A percentile compares a stretch with the other conserved stretches of the same genome.
These are phyloP conservation scores for Eptesicus fuscus DNA, from an alignment of 2,113 vertebrate species.

Conservation along the genomic window DNA sequence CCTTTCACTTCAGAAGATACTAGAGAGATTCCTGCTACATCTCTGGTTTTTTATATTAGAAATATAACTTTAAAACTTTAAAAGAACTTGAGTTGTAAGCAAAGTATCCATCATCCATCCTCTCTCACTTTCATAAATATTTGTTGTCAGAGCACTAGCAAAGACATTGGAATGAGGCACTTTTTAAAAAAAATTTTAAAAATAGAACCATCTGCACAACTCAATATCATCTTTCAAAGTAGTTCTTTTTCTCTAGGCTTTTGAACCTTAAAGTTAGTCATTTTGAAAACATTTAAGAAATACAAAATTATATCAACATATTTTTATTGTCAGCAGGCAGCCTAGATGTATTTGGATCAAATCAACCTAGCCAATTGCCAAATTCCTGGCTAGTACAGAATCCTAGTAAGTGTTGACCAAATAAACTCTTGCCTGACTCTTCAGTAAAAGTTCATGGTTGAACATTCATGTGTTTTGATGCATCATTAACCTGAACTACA, in stretches of 20 bases:
- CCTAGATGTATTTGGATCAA: slow-evolving; percentile 31
- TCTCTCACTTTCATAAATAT: neutral
- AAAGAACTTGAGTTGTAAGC: slow-evolving; percentile 32
- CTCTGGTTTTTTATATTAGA: neutral
- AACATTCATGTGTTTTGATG: neutral
- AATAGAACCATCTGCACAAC: neutral
- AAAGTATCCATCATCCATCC: neutral
- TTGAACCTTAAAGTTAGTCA: slow-evolving; percentile 15
- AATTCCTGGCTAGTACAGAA: slow-evolving; percentile 4
- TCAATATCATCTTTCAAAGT: neutral
- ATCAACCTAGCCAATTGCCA: neutral
- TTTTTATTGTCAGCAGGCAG: slow-evolving; percentile 28
- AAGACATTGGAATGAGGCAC: neutral
- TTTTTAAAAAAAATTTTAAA: neutral
- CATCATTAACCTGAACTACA: neutral
- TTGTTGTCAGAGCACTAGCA: neutral
- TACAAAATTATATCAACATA: slow-evolving; percentile 33
- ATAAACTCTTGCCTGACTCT: slow-evolving; percentile 16
- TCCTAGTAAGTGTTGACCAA: slow-evolving; percentile 14
- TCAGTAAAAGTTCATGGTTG: neutral
- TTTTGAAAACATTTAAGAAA: slow-evolving; percentile 25
- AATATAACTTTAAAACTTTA: slow-evolving; percentile 18
- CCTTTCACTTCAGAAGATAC: slow-evolving; percentile 12
- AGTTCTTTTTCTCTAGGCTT: neutral
- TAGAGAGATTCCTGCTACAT: neutral